Percentiles rank a stretch among this genome's conserved stretches.
These are phyloP conservation scores for Pseudochromis fuscus DNA, from an alignment of 2,797 vertebrate genomes.

Conservation along the genomic window DNA sequence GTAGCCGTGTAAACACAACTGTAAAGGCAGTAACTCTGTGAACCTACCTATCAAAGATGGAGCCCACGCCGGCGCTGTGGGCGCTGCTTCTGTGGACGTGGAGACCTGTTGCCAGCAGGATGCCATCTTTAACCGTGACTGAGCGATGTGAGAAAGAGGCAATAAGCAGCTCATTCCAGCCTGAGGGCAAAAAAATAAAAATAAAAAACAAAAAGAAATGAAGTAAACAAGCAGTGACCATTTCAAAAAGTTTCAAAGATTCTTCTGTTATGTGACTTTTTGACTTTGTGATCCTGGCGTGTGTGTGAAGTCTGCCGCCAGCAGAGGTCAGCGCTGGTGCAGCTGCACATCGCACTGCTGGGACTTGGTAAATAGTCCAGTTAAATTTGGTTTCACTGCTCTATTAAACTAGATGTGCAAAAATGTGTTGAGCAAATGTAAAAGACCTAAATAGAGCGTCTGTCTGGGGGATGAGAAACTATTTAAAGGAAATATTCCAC, in stretches of 20 bases:
- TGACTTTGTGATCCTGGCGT: slow-evolving; percentile 6
- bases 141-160: slow-evolving; percentile 98
- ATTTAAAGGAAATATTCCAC: slow-evolving; percentile 24
- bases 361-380: slow-evolving; percentile 52
- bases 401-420: slow-evolving; percentile 62
- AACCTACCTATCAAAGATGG: slow-evolving; percentile 94
- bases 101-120: slow-evolving; percentile 93
- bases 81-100: slow-evolving; percentile 96
- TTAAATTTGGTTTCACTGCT: slow-evolving; percentile 71
- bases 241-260: neutral
- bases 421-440: slow-evolving; percentile 50
- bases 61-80: slow-evolving; percentile 96
- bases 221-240: neutral
- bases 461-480: slow-evolving; percentile 21
- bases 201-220: neutral
- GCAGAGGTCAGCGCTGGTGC: slow-evolving; percentile 66
- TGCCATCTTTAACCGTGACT: slow-evolving; percentile 94
- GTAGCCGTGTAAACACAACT: neutral
- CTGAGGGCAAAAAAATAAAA: slow-evolving; percentile 46
- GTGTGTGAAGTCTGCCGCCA: slow-evolving; percentile 60
- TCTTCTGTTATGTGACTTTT: slow-evolving; percentile 9
- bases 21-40: neutral
- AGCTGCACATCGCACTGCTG: slow-evolving; percentile 28
- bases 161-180: slow-evolving; percentile 97
- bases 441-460: slow-evolving; percentile 54